These are phyloP conservation scores for Atlantisia rogersi DNA, from an alignment of 2,113 vertebrate species.

Conservation along the genomic window DNA sequence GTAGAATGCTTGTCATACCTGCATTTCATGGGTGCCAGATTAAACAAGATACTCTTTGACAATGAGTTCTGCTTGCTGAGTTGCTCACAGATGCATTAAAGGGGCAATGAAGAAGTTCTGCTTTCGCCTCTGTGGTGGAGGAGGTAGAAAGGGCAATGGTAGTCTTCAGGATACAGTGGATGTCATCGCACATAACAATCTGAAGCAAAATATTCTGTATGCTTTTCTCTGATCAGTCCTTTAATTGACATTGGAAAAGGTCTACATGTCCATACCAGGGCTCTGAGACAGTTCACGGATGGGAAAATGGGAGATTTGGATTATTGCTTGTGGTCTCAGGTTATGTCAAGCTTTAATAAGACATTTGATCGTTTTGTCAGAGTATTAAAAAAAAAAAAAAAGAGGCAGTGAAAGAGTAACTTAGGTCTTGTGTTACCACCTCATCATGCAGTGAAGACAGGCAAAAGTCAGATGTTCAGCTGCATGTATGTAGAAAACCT, in stretches of 20 bases:
- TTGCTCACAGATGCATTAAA: neutral
- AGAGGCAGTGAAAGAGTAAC: neutral
- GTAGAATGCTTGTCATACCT: constrained; percentile 29
- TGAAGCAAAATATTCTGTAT: neutral
- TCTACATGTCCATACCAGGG: neutral
- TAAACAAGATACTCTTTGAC: constrained; percentile 4
- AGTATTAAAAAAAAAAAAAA: neutral
- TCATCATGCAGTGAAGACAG: neutral
- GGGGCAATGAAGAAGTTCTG: neutral
- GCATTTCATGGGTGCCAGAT: neutral
- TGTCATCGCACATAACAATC: neutral
- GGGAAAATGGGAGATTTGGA: neutral
- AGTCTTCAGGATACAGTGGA: neutral
- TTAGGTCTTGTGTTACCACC: neutral
- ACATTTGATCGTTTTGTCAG: neutral
- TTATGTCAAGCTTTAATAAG: neutral
- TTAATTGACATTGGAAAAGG: neutral
- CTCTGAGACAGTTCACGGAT: neutral
- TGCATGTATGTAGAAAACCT: neutral
- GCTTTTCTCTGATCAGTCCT: neutral
- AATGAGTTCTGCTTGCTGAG: neutral
- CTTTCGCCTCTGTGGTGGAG: neutral
- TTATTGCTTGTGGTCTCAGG: neutral
- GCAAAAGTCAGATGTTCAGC: neutral
- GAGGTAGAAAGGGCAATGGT: neutral